Evolutionary conservation across 2,113 vertebrate species (phyloP), one percentile per base, ranked within the genome.

Genomic region (Verasper variegatus): DNA sequence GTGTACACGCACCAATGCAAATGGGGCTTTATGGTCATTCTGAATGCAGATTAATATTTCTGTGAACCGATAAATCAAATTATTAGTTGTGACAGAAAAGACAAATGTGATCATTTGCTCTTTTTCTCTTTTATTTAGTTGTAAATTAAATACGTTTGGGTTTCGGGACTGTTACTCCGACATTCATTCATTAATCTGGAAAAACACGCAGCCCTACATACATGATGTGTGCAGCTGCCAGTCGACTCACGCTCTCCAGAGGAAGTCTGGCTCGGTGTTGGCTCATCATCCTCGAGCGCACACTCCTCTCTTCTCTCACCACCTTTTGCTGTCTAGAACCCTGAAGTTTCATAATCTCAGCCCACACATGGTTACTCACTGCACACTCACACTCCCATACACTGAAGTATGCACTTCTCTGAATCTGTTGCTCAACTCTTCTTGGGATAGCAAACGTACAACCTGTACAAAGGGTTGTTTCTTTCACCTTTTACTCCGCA

Each of bases 321-420:
- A 17, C 18, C 42, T 52, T 52, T 11, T 31, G 56, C 55, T 55
- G 67, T 80, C 76, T 23, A 54, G 15, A 55, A 65, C 26, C 67
- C 40, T 69, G n/a, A 78, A 68, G 78, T 88, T 89, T 87, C 84
- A 78, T 83, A 86, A 89, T 80, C 37, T 75, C 69, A 17, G 8
- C 31, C 74, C 78, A 56, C 81, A 64, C 62, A 75, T 64, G 59
- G 55, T 78, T 77, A 78, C 51, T 82, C 68, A 63, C 45, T 42
- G 11, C 47, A 7, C 47, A 4, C 21, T 68, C 77, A 59, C 57
- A 31, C 57, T 11, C 26, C 7, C 24, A 17, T 57, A 57, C 56
- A 24, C 15, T 14, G 3, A 21, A 17, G 15, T 20, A 70, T 71
- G 66, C 55, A 62, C 76, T 14, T 37, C 59, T 35, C 3, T 71